Evolutionary conservation across 2,113 vertebrate species (phyloP), one percentile per base, ranked within the genome.

Genomic region (Gila orcuttii): DNA sequence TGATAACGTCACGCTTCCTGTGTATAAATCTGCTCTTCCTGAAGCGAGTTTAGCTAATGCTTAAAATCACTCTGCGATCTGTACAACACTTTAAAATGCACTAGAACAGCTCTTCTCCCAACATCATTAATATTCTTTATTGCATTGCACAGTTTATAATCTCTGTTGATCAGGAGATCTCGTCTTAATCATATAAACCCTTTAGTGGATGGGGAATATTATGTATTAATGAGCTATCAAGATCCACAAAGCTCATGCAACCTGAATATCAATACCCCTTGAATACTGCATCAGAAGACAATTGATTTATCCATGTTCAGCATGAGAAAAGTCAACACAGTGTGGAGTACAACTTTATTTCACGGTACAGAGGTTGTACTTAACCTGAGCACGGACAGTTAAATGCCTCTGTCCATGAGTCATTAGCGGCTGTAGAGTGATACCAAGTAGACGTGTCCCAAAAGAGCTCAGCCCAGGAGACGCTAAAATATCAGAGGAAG

Each of bases 1-100:
- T 93, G 94, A 95, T 95, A 95, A 92, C 90, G 83, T 79, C 85
- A 87, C 85, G 93, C 93, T 92, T 93, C 92, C 93, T 93, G 93
- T 87, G 92, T 89, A 86, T 91, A 91, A 93, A 93, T 92, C 87
- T 87, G 33, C 87, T 75, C 86, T 89, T 90, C 87, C 87, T 86
- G 84, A 52, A 85, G 84, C 8, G n/a, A 59, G n/a, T 55, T 45
- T 42, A 59, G 59, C 31, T 71, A 93, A 91, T 94, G 93, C 93
- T 93, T 92, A 93, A 90, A 92, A 82, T 85, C 86, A 9, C 84
- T 90, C 87, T 88, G 86, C 88, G 76, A 89, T 82, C 55, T 77
- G 25, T 74, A 55, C 6, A 21, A 82, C 45, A 64, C 66, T 52
- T 86, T 66, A 6, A 82, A 81, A 75, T 86, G 68, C 85, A 60